phyloP scores from a whole-genome alignment of 2,888 invertebrate genomes.

The Pterostichus niger region DNA sequence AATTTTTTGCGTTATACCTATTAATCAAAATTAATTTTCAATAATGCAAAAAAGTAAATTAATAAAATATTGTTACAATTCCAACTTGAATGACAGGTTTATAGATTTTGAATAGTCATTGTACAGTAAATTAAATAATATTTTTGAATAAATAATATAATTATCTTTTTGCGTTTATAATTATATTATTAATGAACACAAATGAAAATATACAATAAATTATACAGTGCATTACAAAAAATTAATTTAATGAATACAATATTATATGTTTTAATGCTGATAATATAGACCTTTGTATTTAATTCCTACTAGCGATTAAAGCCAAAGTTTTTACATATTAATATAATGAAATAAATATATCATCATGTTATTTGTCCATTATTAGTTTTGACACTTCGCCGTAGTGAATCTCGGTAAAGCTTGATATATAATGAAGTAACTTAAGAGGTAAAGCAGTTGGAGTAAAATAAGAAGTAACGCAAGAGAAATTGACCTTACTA shows the following conservation, averaged over 20 bases:
- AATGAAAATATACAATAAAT: neutral
- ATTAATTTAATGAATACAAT: conserved; percentile 16
- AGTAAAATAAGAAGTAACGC: too few species aligned
- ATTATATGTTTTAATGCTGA: neutral
- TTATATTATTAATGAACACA: conserved; percentile 6
- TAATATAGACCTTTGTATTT: too few species aligned
- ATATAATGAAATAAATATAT: too few species aligned
- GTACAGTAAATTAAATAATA: neutral
- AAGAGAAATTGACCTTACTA: too few species aligned
- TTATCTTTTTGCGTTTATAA: conserved; percentile 23
- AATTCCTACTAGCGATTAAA: too few species aligned
- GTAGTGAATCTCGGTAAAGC: too few species aligned
- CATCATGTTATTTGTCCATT: too few species aligned
- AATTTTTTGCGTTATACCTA: neutral
- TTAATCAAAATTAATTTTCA: neutral
- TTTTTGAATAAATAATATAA: conserved; percentile 28
- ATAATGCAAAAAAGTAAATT: neutral
- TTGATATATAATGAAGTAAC: too few species aligned
- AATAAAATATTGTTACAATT: neutral
- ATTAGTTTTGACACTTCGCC: too few species aligned
- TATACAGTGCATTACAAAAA: neutral
- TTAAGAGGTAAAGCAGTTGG: too few species aligned
- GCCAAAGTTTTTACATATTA: too few species aligned
- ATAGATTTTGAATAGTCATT: conserved; percentile 16
- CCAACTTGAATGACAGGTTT: conserved; percentile 1